Percentiles rank a stretch among this genome's conserved stretches.
Evolutionary conservation across 1,140 invertebrate genomes (phyloP).

Genomic region (Ceratosolen solmsi): DNA sequence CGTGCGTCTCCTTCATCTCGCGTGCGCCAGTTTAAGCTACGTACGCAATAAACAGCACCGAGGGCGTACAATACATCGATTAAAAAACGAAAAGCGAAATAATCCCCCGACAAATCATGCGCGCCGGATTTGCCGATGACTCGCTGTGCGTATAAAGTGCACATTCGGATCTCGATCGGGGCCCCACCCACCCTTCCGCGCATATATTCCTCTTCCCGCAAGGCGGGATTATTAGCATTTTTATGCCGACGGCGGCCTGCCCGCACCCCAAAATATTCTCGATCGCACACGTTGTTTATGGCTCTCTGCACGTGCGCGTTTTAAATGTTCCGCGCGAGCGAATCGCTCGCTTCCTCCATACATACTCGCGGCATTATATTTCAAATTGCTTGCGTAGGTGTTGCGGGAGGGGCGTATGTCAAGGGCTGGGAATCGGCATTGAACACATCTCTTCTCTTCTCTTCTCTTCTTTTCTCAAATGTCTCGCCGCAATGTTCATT

Average conservation of each 20-base stretch:
- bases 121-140: conserved; percentile 27
- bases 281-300: conserved; percentile 22
- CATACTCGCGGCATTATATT: background rate
- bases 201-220: conserved; percentile 12
- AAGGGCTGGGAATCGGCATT: background rate
- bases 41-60: conserved; percentile 23
- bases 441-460: background rate
- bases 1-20: background rate
- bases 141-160: background rate
- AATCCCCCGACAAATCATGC: conserved; percentile 42
- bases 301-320: conserved; percentile 23
- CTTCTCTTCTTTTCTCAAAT: background rate
- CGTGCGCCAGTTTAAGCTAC: background rate
- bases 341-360: background rate
- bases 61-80: background rate
- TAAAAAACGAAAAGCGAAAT: conserved; percentile 15
- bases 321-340: background rate
- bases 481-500: background rate
- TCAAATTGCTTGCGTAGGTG: background rate
- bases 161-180: background rate
- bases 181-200: background rate
- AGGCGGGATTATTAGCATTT: conserved; percentile 48
- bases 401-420: background rate
- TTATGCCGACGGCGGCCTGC: conserved; percentile 33
- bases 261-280: conserved; percentile 16